Evolutionary conservation across 2,113 vertebrate genomes (phyloP), one percentile per base, ranked within the genome.

Genomic region (Hippocampus comes): DNA sequence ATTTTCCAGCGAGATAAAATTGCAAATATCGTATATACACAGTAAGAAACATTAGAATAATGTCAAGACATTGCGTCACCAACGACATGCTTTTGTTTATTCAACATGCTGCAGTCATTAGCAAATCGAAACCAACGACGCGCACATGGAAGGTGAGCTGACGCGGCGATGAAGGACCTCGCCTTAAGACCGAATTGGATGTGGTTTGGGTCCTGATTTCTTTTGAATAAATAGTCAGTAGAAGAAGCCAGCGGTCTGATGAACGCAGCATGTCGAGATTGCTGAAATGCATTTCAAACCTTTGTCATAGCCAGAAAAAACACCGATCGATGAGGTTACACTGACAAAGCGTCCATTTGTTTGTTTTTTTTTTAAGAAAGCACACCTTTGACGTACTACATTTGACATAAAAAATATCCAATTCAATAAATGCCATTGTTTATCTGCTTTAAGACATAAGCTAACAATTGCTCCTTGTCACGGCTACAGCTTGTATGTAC

Each of bases 1-100:
- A 87, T 91, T 87, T 89, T 90, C 88, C 91, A 75, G 88, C 86
- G 89, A 89, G 72, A 78, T 76, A 87, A 90, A 84, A 85, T 85
- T 84, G 86, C 85, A 92, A 87, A 83, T 88, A 84, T 88, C 76
- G 20, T 25, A 65, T 91, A 92, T 91, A 20, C 89, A 93, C 90
- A 92, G 59, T 43, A 80, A 75, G 71, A 77, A 89, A 89, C 80
- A 87, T 89, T 89, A 87, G 82, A 88, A 86, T 80, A 84, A 87
- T 81, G 84, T 85, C 75, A 87, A 85, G 86, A 80, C 41, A 78
- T 80, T 34, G 82, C 77, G 82, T 84, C 79, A 84, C 74, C 78
- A 70, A 74, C 76, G 82, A 86, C 72, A 68, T 23, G n/a, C 71
- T 68, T 38, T 38, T 73, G 43, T 71, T 78, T 77, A 56, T 80